Evolutionary conservation across 2,888 invertebrate species (phyloP), one percentile per base, ranked within the genome.

Genomic region (Nomada ferruginata): DNA sequence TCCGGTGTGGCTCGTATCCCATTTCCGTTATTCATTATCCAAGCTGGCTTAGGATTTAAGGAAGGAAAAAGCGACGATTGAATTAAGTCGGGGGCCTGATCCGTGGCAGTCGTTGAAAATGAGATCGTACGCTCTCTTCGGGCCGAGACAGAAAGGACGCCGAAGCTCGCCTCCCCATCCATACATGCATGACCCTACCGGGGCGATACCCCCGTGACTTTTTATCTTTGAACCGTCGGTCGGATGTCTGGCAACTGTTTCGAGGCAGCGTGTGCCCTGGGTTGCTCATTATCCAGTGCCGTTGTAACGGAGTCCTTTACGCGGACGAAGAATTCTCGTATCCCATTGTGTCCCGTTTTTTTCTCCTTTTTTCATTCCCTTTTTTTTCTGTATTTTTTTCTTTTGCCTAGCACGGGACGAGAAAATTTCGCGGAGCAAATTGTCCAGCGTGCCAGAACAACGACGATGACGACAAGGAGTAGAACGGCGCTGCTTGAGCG

Each of bases 151-250:
- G 55, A 64, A 18, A 57, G 29, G 15, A 26, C n/a, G 13, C 23
- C 10, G 64, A 26, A 10, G 13, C 23, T 23, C 57, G 65, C 57
- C 42, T 76, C 85, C 80, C 74, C 84, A 83, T 88, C 76, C 85
- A 87, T 86, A 82, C 82, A 88, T 88, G 84, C 87, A 85, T 87
- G 85, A 80, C 84, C 84, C 84, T 76, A 61, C 76, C 73, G 77
- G 78, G 50, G 57, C 57, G 57, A 86, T 84, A 78, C 85, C 78
- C 71, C 10, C 53, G 69, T 47, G 72, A 26, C 73, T 82, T 82
- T 86, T 86, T 80, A 78, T 71, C 71, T 64, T 76, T 60, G 60
- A 53, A 57, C 69, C 72, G 72, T 60, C 44, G 57, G 20, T 29
- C 50, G 26, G 47, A 59, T 65, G 66, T 74, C 71, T 65, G 61